Percentiles rank a stretch among this genome's conserved stretches.
phyloP scores from a whole-genome alignment of 2,797 vertebrate species.

The Mastacembelus armatus region DNA sequence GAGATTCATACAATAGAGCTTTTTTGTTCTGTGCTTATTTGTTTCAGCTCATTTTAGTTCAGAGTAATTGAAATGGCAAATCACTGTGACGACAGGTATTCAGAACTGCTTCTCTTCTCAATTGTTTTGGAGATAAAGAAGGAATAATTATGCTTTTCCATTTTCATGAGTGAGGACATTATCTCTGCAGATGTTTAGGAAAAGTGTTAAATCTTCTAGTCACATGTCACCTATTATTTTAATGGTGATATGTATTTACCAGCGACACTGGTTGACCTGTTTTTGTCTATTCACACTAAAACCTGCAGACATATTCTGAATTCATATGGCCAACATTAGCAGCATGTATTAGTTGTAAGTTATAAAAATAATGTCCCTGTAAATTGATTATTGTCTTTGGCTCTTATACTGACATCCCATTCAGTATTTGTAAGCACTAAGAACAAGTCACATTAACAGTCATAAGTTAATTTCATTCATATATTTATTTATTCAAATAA shows the following conservation, averaged over 20 bases:
- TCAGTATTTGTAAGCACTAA: not conserved
- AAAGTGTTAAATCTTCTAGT: constrained; percentile 49
- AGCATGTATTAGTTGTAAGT: not conserved
- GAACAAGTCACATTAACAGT: not conserved
- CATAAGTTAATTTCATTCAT: not conserved
- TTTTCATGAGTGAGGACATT: constrained; percentile 59
- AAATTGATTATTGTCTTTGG: not conserved
- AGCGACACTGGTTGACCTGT: constrained; percentile 32
- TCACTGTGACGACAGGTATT: constrained; percentile 25
- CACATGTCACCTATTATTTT: constrained; percentile 39
- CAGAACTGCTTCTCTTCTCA: constrained; percentile 15
- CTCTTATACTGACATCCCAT: not conserved
- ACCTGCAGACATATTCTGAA: constrained; percentile 11
- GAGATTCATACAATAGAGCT: not conserved
- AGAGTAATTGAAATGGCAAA: constrained; percentile 45
- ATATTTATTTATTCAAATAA: too few relatives aligned
- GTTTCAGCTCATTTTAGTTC: constrained; percentile 18
- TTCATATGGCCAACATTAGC: constrained; percentile 10
- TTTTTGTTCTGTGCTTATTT: constrained; percentile 5
- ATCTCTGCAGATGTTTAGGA: constrained; percentile 63
- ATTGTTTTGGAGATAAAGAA: constrained; percentile 50
- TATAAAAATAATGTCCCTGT: not conserved
- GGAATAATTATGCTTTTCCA: constrained; percentile 54
- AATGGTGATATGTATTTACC: constrained; percentile 35
- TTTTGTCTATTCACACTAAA: constrained; percentile 31